phyloP scores from a whole-genome alignment of 1,140 invertebrate species.

The Leptinotarsa texana region DNA sequence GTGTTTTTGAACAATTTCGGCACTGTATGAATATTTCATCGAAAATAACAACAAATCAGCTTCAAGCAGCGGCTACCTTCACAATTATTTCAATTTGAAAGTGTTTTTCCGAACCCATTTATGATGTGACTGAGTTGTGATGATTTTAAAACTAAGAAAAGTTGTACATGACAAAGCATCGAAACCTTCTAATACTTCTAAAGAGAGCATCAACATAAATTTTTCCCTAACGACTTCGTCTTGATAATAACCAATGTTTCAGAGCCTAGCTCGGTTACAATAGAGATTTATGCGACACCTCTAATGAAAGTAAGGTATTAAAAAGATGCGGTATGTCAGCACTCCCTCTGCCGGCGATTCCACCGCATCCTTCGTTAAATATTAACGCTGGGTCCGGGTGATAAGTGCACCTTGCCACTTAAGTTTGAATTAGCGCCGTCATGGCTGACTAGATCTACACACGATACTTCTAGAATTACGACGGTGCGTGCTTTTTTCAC shows the following conservation, averaged over 20 bases:
- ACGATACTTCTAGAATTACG: constrained; percentile 42
- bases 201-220: background rate
- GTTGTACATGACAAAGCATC: no score
- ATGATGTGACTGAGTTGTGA: background rate
- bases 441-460: constrained; percentile 35
- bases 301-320: constrained; percentile 54
- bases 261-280: constrained; percentile 18
- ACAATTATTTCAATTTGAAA: no score
- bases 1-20: no score
- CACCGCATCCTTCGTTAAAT: constrained; percentile 47
- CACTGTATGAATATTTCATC: no score
- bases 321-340: constrained; percentile 52
- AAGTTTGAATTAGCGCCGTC: constrained; percentile 39
- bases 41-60: no score
- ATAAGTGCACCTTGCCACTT: constrained; percentile 51
- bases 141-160: background rate
- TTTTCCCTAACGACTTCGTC: background rate
- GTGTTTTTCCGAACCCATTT: no score
- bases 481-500: constrained; percentile 43
- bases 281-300: constrained; percentile 51
- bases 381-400: constrained; percentile 52
- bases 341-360: constrained; percentile 38
- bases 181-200: background rate
- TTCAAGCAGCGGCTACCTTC: no score
- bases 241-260: constrained; percentile 1